A percentile compares a stretch with the other conserved stretches of the same genome.
These are phyloP conservation scores for Abrostola tripartita DNA, from an alignment of 2,888 invertebrate genomes.

Conservation along the genomic window DNA sequence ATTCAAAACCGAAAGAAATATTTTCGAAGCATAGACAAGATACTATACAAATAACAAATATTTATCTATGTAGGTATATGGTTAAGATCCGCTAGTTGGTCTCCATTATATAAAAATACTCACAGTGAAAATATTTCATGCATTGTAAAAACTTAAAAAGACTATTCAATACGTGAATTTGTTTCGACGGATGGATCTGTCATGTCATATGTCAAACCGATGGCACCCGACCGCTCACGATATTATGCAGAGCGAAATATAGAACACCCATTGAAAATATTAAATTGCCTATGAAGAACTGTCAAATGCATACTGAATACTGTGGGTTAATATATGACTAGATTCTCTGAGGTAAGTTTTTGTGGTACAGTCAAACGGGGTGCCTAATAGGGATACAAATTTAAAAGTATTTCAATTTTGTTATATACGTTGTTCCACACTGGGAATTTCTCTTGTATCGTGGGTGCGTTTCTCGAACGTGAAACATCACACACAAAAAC, in stretches of 20 bases:
- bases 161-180: constrained; percentile 62
- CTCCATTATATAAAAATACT: not conserved
- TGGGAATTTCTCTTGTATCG: too few species aligned
- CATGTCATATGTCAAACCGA: constrained; percentile 68
- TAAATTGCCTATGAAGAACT: constrained; percentile 36
- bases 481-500: too few species aligned
- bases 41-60: too few species aligned
- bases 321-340: not conserved
- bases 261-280: constrained; percentile 36
- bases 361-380: not conserved
- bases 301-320: constrained; percentile 9
- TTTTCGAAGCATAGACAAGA: too few species aligned
- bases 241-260: constrained; percentile 19
- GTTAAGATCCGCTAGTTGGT: not conserved
- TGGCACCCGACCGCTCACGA: constrained; percentile 26
- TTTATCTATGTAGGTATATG: not conserved
- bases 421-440: too few species aligned
- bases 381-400: too few species aligned
- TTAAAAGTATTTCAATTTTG: too few species aligned
- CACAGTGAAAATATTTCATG: constrained; percentile 13
- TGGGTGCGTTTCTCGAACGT: too few species aligned
- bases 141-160: constrained; percentile 20
- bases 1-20: too few species aligned
- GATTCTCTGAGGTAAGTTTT: not conserved
- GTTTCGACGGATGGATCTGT: constrained; percentile 67